Base-by-base conservation (phyloP, 2,113 vertebrate species). In the Dolichallabes microphthalmus region DNA sequence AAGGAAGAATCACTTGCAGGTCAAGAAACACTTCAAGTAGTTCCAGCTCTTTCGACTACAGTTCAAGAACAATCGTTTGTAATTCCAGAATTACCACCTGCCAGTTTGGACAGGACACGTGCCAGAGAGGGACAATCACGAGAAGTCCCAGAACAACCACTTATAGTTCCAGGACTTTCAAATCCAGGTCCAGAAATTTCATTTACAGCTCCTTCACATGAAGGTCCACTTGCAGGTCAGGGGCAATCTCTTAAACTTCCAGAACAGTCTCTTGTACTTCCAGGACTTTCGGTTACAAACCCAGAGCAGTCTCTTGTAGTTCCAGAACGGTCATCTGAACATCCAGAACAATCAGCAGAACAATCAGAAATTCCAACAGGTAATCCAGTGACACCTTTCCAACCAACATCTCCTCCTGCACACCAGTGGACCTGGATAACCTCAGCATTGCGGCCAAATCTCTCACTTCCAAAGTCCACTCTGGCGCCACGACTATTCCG, bases 401-500 rank as follows among this genome's bases (percentile, higher is more conserved):
- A 75, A 27, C 78, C 90, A 32, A 87, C 84, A 82, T 89, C 90
- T 27, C n/a, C 75, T 74, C 30, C 80, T n/a, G 68, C 57, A 50
- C 80, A 77, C 58, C 30, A 27, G 15, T 52, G 71, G 17, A 86
- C 60, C 80, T 64, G 80, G 57, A 32, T 53, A 83, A 55, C 74
- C 74, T 80, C 80, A 52, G 20, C 58, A 64, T n/a, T 35, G 73
- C 71, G 1, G 73, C 73, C 73, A 77, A 77, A 50, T 68, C 50
- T 77, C 60, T 86, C 53, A 12, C 87, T 88, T 19, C 69, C 68
- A 50, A 85, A 75, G 76, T 71, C 90, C 30, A 86, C 86, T 60
- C 17, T 81, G 79, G 86, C 87, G n/a, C 89, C 89, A 83, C 79
- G 91, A 87, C 80, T 76, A 84, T 82, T 85, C 78, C 27, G 45